Base-by-base conservation (phyloP, 2,888 invertebrate genomes). In the Diarsia mendica region DNA sequence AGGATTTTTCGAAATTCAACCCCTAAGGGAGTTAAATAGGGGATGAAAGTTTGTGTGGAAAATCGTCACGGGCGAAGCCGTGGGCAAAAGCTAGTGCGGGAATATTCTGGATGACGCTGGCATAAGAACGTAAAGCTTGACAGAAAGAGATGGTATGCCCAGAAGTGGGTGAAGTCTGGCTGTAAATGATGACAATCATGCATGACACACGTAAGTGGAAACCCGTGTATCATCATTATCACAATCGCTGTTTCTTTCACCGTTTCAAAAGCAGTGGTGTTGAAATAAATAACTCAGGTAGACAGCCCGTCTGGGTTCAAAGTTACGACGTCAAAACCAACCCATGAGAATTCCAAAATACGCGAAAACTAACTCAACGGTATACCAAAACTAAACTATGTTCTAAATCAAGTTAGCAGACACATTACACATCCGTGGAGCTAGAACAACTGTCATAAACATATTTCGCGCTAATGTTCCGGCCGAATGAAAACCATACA, bases 401-500 rank as follows among this genome's bases (percentile, higher is more conserved):
- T 83, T 64, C 67, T 76, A 83, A 80, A 83, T 82, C 83, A 80
- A 80, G 73, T 70, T 33, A 66, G 76, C 63, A 23, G n/a, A 61
- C 61, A 75, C 72, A 79, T 75, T 79, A 83, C 66, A 75, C 72
- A 82, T 83, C 61, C 61, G 28, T 9, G 66, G 39, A 63, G 75
- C 53, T 73, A 60, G 51, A 83, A 74, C 82, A 83, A 83, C 80
- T 83, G 82, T 83, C 84, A 83, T 83, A 80, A 83, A 83, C 82
- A 81, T 75, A 82, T 76, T 83, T 83, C 83, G 58, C 67, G 51
- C 76, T 82, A 82, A 82, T 82, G 83, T 80, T 82, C 67, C 80
- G 79, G 80, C 72, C 80, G 72, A 83, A 82, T 82, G 82, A 82
- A 83, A 76, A 60, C 69, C 82, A 82, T 83, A 67, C 72, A 76